A percentile compares a stretch with the other conserved stretches of the same genome.
phyloP scores from a whole-genome alignment of 2,888 invertebrate genomes.

The Phyto melanocephala region DNA sequence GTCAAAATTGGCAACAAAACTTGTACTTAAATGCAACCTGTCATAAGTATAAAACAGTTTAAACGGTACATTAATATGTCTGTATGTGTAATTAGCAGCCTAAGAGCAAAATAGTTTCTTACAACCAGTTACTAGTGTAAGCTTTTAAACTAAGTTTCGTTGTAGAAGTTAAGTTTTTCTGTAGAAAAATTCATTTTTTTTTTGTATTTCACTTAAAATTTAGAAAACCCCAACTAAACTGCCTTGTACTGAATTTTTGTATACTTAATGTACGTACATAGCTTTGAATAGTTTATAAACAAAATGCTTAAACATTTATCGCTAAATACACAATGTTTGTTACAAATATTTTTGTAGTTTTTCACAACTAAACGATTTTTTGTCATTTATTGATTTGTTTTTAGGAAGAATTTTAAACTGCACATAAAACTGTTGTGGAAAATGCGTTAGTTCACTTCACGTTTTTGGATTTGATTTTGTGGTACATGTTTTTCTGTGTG shows the following conservation, averaged over 20 bases:
- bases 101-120: not conserved
- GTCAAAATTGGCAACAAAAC: slow-evolving; percentile 35
- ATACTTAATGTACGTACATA: not conserved
- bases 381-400: slow-evolving; percentile 39
- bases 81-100: not conserved
- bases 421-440: not conserved
- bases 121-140: slow-evolving; percentile 19
- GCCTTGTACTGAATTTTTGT: slow-evolving; percentile 45
- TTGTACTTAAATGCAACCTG: slow-evolving; percentile 33
- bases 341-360: not conserved
- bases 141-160: not conserved
- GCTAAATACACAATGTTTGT: not conserved
- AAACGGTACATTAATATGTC: slow-evolving; percentile 13
- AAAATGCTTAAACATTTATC: slow-evolving; percentile 13
- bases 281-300: not conserved
- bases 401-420: slow-evolving; percentile 27
- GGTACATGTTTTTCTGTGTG: not conserved
- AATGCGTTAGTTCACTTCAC: slow-evolving; percentile 19
- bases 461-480: slow-evolving; percentile 17
- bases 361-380: slow-evolving; percentile 26
- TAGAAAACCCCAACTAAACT: not conserved
- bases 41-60: slow-evolving; percentile 32
- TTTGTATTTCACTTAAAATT: slow-evolving; percentile 3
- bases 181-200: slow-evolving; percentile 18
- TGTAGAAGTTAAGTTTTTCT: slow-evolving; percentile 13